These are phyloP conservation scores for Yasuhikotakia modesta DNA, from an alignment of 2,797 vertebrate genomes.

Conservation along the genomic window DNA sequence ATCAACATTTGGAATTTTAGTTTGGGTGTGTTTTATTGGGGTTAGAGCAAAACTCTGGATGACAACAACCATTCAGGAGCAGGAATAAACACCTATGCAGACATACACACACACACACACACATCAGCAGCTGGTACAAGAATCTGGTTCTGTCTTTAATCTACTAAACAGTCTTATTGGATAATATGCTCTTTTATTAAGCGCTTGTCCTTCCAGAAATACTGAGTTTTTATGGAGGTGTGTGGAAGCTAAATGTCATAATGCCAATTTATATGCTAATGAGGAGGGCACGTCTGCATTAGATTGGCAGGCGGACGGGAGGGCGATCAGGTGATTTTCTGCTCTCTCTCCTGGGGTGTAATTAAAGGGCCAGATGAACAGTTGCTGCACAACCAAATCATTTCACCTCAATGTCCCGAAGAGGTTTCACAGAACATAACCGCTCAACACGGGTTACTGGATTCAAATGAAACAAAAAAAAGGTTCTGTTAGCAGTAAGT, in stretches of 20 bases:
- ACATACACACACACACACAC: conserved; percentile 3
- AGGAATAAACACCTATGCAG: too few relatives aligned
- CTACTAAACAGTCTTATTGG: conserved; percentile 66
- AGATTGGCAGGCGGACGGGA: conserved; percentile 60
- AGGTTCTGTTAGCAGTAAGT: background rate
- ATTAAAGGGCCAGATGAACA: conserved; percentile 55
- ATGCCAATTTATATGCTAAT: conserved; percentile 85
- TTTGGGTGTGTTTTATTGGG: too few relatives aligned
- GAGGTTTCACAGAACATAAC: conserved; percentile 10
- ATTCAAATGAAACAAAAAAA: background rate
- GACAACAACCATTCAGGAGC: too few relatives aligned
- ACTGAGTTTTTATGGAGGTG: conserved; percentile 63
- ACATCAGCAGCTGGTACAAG: conserved; percentile 56
- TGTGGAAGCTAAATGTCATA: conserved; percentile 72
- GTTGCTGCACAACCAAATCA: conserved; percentile 27
- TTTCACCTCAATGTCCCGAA: conserved; percentile 21
- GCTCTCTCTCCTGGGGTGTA: conserved; percentile 53
- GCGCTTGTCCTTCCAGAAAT: conserved; percentile 71
- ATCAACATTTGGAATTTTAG: too few relatives aligned
- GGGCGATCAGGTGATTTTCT: conserved; percentile 58
- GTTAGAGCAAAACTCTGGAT: too few relatives aligned
- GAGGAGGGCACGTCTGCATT: conserved; percentile 71
- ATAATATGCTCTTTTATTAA: conserved; percentile 66
- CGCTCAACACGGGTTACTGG: background rate
- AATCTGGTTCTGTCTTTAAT: conserved; percentile 68